Conservation (phyloP, 2,888 invertebrate species). For the Agriopis leucophaearia region DNA sequence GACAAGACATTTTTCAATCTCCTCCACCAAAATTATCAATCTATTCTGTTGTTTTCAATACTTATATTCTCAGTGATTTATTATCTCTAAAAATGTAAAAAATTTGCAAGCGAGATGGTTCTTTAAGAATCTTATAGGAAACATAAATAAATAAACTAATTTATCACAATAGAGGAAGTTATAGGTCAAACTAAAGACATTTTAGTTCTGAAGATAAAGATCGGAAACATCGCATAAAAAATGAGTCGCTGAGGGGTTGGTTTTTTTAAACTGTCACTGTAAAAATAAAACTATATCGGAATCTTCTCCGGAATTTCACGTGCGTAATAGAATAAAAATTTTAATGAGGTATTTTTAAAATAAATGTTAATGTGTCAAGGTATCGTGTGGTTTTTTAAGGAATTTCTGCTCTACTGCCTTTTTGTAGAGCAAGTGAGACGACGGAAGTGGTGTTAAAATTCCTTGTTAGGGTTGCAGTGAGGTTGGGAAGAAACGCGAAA, state of each 20-base stretch:
- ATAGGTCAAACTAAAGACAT: too few species aligned
- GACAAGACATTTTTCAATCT: too few species aligned
- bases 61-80: too few species aligned
- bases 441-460: constrained; percentile 81
- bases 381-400: constrained; percentile 61
- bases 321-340: constrained; percentile 75
- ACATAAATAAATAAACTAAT: too few species aligned
- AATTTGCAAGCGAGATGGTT: too few species aligned
- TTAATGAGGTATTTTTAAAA: constrained; percentile 76
- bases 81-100: too few species aligned
- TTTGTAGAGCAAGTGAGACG: constrained; percentile 46
- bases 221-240: constrained; percentile 19
- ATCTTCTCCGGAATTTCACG: constrained; percentile 62
- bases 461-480: constrained; percentile 39
- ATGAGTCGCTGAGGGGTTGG: background rate
- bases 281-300: constrained; percentile 43
- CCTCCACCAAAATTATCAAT: too few species aligned
- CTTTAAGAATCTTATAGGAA: too few species aligned
- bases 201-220: background rate
- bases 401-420: constrained; percentile 52
- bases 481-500: constrained; percentile 13
- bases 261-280: too few species aligned
- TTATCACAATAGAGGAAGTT: too few species aligned
- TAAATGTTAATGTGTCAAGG: constrained; percentile 69
- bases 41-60: too few species aligned